Base-by-base conservation (phyloP, 1,140 invertebrate species). In the Cydia fagiglandana region DNA sequence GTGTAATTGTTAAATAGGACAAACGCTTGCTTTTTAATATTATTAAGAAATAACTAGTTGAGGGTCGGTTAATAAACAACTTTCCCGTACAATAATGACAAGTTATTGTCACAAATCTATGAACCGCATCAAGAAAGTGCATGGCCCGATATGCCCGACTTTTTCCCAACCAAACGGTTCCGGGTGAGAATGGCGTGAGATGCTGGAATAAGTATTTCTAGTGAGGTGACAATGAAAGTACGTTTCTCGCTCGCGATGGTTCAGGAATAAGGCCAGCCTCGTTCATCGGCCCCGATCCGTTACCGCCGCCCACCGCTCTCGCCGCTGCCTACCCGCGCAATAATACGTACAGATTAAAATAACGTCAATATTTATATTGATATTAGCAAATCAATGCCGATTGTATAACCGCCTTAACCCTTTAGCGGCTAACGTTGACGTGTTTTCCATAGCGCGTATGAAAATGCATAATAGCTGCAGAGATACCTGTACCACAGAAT, bases 221-320 rank as follows among this genome's bases (percentile, higher is more conserved):
- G 81, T 82, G 77, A 82, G 90, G 87, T 88, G 90, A 90, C 89
- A 92, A 92, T 91, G 89, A 90, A 92, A 92, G 90, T 92, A 89
- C 87, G 84, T 92, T 90, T 89, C 89, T 89, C 88, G 88, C 83
- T 84, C 86, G 90, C 90, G 88, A 90, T 90, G 88, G 87, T 90
- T 90, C 83, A 81, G 84, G 87, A 92, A 92, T 90, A 90, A 91
- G 90, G 90, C 90, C 90, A 90, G 86, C 81, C 50, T 85, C 88
- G 90, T 90, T 90, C 90, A 92, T 83, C 87, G 90, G 87, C 90
- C 90, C 84, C 88, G 82, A 85, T 87, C 81, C 89, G 89, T 90
- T 90, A 91, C 84, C 74, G 84, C 75, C 81, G 77, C 73, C 41
- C 78, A 78, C 83, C 74, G 76, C 80, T 81, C 84, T 80, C 75